phyloP scores from a whole-genome alignment of 2,113 vertebrate genomes.

The Chlorodrepanis virens region DNA sequence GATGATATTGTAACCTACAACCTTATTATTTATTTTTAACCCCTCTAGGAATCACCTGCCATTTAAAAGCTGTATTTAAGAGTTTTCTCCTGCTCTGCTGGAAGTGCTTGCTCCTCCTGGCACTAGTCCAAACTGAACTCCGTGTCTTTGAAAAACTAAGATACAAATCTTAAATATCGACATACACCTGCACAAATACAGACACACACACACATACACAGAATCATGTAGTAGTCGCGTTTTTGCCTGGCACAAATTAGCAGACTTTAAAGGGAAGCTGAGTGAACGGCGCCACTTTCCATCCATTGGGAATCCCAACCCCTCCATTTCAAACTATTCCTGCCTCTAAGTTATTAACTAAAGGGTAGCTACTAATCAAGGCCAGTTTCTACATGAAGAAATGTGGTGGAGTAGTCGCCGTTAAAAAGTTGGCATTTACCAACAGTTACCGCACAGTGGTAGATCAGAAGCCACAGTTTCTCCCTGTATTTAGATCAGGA shows the following conservation, averaged over 20 bases:
- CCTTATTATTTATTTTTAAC: conserved; percentile 30
- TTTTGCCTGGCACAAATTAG: not conserved
- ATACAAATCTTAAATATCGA: not conserved
- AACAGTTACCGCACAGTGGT: not conserved
- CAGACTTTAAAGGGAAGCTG: not conserved
- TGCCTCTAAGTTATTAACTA: conserved; percentile 32
- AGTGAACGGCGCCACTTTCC: not conserved
- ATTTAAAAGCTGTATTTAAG: conserved; percentile 43
- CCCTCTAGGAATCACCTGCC: conserved; percentile 49
- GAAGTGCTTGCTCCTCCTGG: conserved; percentile 12
- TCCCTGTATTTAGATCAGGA: conserved; percentile 12
- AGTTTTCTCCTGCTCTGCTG: not conserved
- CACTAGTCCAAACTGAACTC: conserved; percentile 6
- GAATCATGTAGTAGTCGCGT: not conserved
- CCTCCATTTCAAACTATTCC: not conserved
- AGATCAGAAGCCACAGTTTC: conserved; percentile 40
- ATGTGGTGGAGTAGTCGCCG: not conserved
- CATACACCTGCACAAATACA: conserved; percentile 14
- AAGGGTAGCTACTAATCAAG: conserved; percentile 40
- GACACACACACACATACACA: not conserved
- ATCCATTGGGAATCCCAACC: not conserved
- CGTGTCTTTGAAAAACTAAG: conserved; percentile 16
- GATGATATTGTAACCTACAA: conserved; percentile 3
- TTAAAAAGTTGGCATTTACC: conserved; percentile 50
- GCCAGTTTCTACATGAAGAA: conserved; percentile 35